Evolutionary conservation across 2,113 vertebrate genomes (phyloP), one percentile per base, ranked within the genome.

Genomic region (Megaptera novaeangliae): DNA sequence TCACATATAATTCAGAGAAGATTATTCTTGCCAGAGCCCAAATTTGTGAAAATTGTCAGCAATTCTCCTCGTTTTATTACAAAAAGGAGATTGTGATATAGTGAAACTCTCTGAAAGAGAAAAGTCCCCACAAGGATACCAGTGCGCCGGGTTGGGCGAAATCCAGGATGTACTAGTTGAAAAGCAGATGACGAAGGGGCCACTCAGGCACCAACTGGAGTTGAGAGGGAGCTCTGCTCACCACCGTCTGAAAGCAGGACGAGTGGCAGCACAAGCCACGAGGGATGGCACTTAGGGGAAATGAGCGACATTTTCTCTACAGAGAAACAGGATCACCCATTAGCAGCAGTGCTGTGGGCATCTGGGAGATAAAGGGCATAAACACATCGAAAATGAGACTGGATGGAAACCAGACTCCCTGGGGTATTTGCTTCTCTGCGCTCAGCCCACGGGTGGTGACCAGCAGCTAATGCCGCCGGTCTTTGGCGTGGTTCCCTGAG

Each of bases 21-120:
- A 93, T 80, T 21, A 95, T 93, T 94, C 92, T 95, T 46, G 81
- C 74, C 86, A 86, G 94, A 84, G 95, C 71, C 77, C 66, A 68
- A 1, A 34, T 97, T 78, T 86, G 85, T 29, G 71, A 44, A 87
- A 93, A 90, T 89, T 66, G 83, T 41, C 94, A 86, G 89, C 86
- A 64, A 46, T 94, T 95, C 68, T 91, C 68, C 57, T 74, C n/a
- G 72, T 95, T 94, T 89, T 64, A 91, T 91, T 78, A 39, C 17
- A 74, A 31, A 93, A 72, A 81, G 86, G 31, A 93, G 66, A 78
- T 2, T 9, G 72, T 57, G 82, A 78, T 36, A 36, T 12, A 2
- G 13, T 1, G 34, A 71, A 81, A 39, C 8, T 20, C 25, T 17
- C 36, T 17, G 21, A 49, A 85, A 21, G 21, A 52, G 34, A 14